Conservation (phyloP, 2,888 invertebrate species). For the Parnassius apollo region DNA sequence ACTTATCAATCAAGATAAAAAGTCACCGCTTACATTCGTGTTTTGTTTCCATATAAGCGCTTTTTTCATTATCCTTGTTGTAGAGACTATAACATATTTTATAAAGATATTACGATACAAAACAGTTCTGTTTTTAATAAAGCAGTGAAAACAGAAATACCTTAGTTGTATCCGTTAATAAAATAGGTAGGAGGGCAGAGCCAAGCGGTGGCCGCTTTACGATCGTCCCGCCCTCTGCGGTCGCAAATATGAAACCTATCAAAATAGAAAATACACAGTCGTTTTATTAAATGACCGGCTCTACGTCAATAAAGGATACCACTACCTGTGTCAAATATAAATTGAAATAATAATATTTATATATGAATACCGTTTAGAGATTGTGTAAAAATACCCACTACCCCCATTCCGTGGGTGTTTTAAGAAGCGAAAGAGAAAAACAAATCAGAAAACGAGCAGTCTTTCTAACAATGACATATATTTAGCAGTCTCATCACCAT, state of each 20-base stretch:
- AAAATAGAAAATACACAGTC: constrained; percentile 54
- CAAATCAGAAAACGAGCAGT: too few species aligned
- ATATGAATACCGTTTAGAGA: too few species aligned
- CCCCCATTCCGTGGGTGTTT: too few species aligned
- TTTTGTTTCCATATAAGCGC: too few species aligned
- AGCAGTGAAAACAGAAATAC: constrained; percentile 38
- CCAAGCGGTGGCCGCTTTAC: constrained; percentile 55
- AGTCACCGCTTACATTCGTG: too few species aligned
- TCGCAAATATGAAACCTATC: constrained; percentile 66
- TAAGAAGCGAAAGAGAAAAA: too few species aligned
- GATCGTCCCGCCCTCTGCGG: constrained; percentile 56
- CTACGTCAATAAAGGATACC: neutral
- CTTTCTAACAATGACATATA: too few species aligned
- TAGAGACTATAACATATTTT: neutral
- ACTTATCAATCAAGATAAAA: too few species aligned
- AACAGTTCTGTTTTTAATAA: constrained; percentile 38
- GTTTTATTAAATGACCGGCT: constrained; percentile 54
- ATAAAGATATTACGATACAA: constrained; percentile 1
- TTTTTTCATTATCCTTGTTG: too few species aligned
- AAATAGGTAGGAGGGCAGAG: constrained; percentile 51
- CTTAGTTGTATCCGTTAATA: constrained; percentile 49
- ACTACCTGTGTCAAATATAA: neutral
- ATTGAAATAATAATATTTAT: neutral
- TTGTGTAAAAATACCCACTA: too few species aligned
- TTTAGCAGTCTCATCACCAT: too few species aligned